A percentile compares a stretch with the other conserved stretches of the same genome.
Evolutionary conservation across 2,797 vertebrate genomes (phyloP).

Genomic region (Austrolebias charrua): DNA sequence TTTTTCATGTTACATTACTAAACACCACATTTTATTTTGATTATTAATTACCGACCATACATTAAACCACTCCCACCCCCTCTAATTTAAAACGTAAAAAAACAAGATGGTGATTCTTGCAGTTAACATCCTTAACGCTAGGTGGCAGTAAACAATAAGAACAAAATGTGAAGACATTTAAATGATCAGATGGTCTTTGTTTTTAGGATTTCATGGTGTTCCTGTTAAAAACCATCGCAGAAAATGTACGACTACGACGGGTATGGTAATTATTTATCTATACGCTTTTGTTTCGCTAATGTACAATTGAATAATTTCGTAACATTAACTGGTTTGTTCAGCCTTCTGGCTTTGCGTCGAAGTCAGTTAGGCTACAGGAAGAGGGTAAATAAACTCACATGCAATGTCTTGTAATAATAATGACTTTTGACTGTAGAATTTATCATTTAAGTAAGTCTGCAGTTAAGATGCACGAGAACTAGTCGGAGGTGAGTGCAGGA

Average conservation of each 20-base stretch:
- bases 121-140: constrained; percentile 17
- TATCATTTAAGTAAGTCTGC: too few species aligned
- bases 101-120: neutral
- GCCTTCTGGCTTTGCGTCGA: too few species aligned
- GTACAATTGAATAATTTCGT: constrained; percentile 32
- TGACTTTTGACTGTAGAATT: too few species aligned
- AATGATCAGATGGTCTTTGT: constrained; percentile 78
- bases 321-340: too few species aligned
- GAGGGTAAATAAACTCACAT: too few species aligned
- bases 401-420: too few species aligned
- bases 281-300: constrained; percentile 47
- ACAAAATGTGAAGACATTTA: constrained; percentile 1
- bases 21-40: neutral
- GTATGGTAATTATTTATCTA: constrained; percentile 40
- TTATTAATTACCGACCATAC: neutral
- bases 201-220: constrained; percentile 43
- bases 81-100: neutral
- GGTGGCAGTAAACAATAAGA: constrained; percentile 37
- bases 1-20: neutral
- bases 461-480: too few species aligned
- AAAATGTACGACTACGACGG: constrained; percentile 76
- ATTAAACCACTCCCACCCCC: too few species aligned
- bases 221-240: constrained; percentile 43
- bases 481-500: too few species aligned
- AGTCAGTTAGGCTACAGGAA: too few species aligned